phyloP scores from a whole-genome alignment of 2,113 vertebrate species.

The Tylochromis polylepis region DNA sequence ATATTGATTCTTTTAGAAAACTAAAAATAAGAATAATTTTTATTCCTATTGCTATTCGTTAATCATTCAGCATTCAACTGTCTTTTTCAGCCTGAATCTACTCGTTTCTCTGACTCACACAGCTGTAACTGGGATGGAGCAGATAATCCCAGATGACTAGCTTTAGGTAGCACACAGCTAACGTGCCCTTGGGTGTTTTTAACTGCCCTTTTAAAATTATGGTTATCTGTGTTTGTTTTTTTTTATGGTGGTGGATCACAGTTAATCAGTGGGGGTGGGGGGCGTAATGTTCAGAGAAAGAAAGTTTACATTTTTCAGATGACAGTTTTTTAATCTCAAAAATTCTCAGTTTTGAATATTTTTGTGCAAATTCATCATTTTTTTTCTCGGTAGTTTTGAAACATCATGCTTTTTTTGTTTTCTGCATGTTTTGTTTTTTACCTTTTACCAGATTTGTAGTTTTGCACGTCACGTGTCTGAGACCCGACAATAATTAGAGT shows the following conservation, averaged over 20 bases:
- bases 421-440: background rate
- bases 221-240: no score
- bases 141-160: background rate
- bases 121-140: background rate
- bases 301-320: background rate
- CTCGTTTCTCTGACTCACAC: background rate
- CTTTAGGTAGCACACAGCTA: background rate
- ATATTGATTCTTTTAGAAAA: background rate
- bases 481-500: no score
- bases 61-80: background rate
- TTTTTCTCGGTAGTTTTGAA: background rate
- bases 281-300: background rate
- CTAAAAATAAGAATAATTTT: background rate
- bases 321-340: background rate
- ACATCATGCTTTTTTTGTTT: background rate
- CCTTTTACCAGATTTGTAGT: background rate
- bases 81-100: background rate
- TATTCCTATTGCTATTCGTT: background rate
- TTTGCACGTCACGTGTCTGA: background rate
- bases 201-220: background rate
- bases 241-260: background rate
- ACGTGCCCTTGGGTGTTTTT: background rate
- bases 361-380: background rate
- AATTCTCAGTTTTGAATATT: background rate
- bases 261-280: rapidly evolving